These are phyloP conservation scores for Paedocypris sp. DNA, from an alignment of 2,113 vertebrate species.

Conservation along the genomic window DNA sequence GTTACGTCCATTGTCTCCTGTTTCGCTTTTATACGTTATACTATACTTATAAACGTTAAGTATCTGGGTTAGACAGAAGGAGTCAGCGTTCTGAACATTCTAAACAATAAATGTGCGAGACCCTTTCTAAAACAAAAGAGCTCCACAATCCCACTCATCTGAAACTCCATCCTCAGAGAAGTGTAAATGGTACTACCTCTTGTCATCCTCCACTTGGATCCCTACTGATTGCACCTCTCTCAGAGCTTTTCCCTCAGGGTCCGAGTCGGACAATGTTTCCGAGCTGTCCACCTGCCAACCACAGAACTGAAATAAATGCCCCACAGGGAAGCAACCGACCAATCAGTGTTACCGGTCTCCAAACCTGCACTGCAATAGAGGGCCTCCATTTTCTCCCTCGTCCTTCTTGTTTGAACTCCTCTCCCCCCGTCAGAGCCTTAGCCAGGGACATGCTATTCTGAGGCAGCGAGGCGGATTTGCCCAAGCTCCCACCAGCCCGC, in stretches of 20 bases:
- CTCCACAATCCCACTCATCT: no score
- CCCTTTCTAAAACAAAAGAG: no score
- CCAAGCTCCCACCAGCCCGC: slow-evolving; percentile 52
- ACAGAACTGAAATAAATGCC: slow-evolving; percentile 16
- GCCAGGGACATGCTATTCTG: slow-evolving; percentile 71
- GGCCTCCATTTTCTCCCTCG: slow-evolving; percentile 87
- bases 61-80: no score
- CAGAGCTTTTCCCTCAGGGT: slow-evolving; percentile 79
- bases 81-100: no score
- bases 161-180: no score
- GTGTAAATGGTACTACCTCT: slow-evolving; percentile 64
- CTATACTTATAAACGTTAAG: no score
- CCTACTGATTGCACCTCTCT: slow-evolving; percentile 95
- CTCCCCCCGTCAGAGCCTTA: slow-evolving; percentile 65
- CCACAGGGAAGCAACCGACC: not conserved
- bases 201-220: slow-evolving; percentile 96
- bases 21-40: no score
- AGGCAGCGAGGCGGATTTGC: slow-evolving; percentile 61
- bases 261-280: slow-evolving; percentile 89
- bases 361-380: slow-evolving; percentile 91
- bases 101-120: no score
- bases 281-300: slow-evolving; percentile 72
- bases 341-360: not conserved
- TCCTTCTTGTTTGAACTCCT: slow-evolving; percentile 74
- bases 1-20: no score